A percentile compares a stretch with the other conserved stretches of the same genome.
Conservation (phyloP, 2,113 vertebrate genomes). For the Castor canadensis region DNA sequence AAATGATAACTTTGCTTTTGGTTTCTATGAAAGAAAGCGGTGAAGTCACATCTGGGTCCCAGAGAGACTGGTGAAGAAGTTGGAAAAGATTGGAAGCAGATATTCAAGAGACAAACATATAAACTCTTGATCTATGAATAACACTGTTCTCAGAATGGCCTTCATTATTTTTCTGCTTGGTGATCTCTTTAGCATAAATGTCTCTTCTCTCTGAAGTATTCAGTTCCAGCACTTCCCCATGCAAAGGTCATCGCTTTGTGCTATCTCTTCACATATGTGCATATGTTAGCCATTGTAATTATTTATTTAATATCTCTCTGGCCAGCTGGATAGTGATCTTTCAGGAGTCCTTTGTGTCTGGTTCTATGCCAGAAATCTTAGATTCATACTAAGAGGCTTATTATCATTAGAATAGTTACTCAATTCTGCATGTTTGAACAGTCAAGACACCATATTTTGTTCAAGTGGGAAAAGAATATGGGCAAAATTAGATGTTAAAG, state of each 20-base stretch:
- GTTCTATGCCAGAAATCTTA: neutral
- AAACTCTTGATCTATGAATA: neutral
- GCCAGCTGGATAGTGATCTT: neutral
- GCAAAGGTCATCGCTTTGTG: neutral
- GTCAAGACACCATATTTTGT: conserved; percentile 10
- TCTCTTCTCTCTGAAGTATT: conserved; percentile 14
- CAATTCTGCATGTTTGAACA: neutral
- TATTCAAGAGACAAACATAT: neutral
- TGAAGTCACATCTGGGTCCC: neutral
- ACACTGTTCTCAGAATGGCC: neutral
- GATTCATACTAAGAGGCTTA: neutral
- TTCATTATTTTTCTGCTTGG: neutral
- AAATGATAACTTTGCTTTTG: neutral
- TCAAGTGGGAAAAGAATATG: neutral
- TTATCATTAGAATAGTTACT: neutral
- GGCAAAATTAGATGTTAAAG: conserved; percentile 12
- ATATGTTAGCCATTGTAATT: neutral
- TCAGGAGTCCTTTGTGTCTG: neutral
- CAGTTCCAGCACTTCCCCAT: neutral
- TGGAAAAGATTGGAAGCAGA: neutral
- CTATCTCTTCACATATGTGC: neutral
- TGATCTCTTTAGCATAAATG: neutral
- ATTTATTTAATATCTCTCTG: neutral
- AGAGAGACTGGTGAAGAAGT: neutral
- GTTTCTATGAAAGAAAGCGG: neutral